Evolutionary conservation across 2,797 vertebrate species (phyloP).

Genomic region (Crocidura indochinensis): DNA sequence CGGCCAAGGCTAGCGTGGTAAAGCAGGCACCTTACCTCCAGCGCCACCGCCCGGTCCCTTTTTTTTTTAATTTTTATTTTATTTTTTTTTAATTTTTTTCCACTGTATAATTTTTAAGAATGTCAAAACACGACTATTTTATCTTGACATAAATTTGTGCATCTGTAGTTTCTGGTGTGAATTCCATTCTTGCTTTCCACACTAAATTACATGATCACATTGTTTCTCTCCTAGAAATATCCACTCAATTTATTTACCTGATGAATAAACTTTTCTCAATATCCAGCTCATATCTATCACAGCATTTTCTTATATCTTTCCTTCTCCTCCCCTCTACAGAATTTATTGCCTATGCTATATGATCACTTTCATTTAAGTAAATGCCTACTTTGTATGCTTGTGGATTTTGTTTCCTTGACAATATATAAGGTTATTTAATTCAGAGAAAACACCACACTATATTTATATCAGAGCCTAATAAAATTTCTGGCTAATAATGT

Average conservation of each 20-base stretch:
- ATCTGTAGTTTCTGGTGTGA: background rate
- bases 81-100: too few relatives aligned
- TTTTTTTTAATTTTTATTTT: too few relatives aligned
- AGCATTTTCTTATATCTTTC: background rate
- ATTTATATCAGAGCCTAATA: background rate
- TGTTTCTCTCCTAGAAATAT: background rate
- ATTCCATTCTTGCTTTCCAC: background rate
- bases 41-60: too few relatives aligned
- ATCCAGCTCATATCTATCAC: background rate
- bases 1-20: too few relatives aligned
- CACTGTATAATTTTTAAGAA: too few relatives aligned
- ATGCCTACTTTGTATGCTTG: background rate
- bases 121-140: too few relatives aligned
- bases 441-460: background rate
- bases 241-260: background rate
- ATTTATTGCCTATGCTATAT: background rate
- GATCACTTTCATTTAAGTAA: conserved; percentile 11
- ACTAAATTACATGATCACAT: background rate
- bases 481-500: background rate
- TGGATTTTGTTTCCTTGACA: background rate
- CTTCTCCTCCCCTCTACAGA: background rate
- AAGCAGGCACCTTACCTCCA: too few relatives aligned
- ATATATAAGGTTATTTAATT: background rate
- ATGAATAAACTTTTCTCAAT: background rate
- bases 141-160: background rate